Conservation (phyloP, 1,140 invertebrate species). For the Dendroctonus valens region DNA sequence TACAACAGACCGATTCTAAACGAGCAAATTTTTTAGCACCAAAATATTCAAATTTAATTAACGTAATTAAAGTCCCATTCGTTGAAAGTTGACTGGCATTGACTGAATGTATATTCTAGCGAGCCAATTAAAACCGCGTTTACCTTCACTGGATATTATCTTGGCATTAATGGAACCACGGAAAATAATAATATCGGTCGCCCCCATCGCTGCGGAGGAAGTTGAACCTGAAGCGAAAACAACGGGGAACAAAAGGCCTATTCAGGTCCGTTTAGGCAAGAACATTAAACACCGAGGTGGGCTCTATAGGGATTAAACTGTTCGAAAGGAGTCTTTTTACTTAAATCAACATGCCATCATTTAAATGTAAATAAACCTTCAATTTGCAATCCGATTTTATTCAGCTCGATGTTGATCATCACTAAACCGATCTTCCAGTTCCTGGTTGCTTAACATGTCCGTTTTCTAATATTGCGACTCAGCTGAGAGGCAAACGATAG, state of each 20-base stretch:
- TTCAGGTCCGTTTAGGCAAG: slow-evolving; percentile 28
- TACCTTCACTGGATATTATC: background rate
- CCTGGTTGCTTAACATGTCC: too few relatives aligned
- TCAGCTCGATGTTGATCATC: too few relatives aligned
- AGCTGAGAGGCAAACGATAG: too few relatives aligned
- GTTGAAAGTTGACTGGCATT: too few relatives aligned
- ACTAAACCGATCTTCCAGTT: too few relatives aligned
- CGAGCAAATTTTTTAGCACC: too few relatives aligned
- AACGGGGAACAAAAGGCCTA: slow-evolving; percentile 28
- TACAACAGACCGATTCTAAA: too few relatives aligned
- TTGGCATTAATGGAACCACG: background rate
- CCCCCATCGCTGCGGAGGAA: slow-evolving; percentile 22
- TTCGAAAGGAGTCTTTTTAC: slow-evolving; percentile 14
- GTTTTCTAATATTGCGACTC: too few relatives aligned
- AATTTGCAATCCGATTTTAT: slow-evolving; percentile 8
- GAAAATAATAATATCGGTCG: slow-evolving; percentile 19
- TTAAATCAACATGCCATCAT: slow-evolving; percentile 13
- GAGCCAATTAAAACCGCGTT: too few relatives aligned
- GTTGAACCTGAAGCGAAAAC: slow-evolving; percentile 23
- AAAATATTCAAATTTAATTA: too few relatives aligned
- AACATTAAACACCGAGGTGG: slow-evolving; percentile 18
- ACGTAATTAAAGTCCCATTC: too few relatives aligned
- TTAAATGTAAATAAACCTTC: slow-evolving; percentile 7
- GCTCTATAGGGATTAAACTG: slow-evolving; percentile 10
- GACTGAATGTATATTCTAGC: too few relatives aligned